A percentile compares a stretch with the other conserved stretches of the same genome.
These are phyloP conservation scores for Pseudochirops cupreus DNA, from an alignment of 2,797 vertebrate species.

Conservation along the genomic window DNA sequence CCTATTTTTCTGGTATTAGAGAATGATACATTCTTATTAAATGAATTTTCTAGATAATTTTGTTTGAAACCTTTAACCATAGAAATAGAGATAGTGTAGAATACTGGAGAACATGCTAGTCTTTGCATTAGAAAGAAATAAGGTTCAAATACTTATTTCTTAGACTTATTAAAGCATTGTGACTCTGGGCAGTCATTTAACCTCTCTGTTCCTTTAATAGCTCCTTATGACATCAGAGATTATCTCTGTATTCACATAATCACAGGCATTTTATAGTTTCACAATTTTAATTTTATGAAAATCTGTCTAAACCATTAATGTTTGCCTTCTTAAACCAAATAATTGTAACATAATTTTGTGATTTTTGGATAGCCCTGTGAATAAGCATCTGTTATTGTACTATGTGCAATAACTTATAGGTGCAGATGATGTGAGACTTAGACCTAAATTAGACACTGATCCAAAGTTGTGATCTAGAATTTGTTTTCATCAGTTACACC, in stretches of 20 bases:
- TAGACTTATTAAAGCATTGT: no score
- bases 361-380: no score
- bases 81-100: neutral
- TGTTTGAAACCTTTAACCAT: conserved; percentile 26
- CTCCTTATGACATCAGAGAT: no score
- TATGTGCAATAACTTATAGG: neutral
- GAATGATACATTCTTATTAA: conserved; percentile 5
- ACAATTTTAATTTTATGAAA: no score
- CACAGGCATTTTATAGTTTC: no score
- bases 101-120: neutral
- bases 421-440: neutral
- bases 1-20: conserved; percentile 11
- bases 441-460: neutral
- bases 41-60: conserved; percentile 36
- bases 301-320: no score
- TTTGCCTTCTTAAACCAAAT: no score
- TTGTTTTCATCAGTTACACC: conserved; percentile 10
- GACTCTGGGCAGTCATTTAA: no score
- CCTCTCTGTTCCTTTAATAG: no score
- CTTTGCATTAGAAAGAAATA: neutral
- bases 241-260: no score
- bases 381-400: neutral
- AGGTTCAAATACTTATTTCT: no score
- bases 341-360: no score
- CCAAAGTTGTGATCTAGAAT: neutral